Percentiles rank a stretch among this genome's conserved stretches.
phyloP scores from a whole-genome alignment of 2,888 invertebrate genomes.

The Malthinus flaveolus region DNA sequence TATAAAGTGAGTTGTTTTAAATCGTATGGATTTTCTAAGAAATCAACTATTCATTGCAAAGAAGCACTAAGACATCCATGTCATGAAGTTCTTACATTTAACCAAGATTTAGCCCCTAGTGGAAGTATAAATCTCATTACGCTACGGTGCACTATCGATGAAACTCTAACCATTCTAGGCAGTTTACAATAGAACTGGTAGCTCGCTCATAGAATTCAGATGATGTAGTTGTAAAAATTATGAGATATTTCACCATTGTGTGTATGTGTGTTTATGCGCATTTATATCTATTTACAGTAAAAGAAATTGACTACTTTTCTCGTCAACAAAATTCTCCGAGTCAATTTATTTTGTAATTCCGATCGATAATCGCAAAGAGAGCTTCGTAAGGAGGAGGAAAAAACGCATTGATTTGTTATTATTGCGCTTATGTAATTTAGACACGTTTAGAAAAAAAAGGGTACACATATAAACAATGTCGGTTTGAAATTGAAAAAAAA shows the following conservation, averaged over 20 bases:
- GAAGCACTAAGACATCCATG: slow-evolving; percentile 7
- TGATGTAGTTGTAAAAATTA: slow-evolving; percentile 39
- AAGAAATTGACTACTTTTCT: slow-evolving; percentile 19
- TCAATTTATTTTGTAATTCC: slow-evolving; percentile 44
- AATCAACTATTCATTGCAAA: background rate
- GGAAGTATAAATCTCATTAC: slow-evolving; percentile 35
- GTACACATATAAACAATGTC: no score
- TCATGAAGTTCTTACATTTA: slow-evolving; percentile 23
- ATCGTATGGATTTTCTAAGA: background rate
- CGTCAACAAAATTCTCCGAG: slow-evolving; percentile 36
- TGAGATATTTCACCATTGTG: slow-evolving; percentile 44
- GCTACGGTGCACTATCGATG: slow-evolving; percentile 39
- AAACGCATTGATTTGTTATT: background rate
- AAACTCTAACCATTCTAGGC: slow-evolving; percentile 31
- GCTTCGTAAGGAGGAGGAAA: slow-evolving; percentile 16
- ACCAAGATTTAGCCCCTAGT: slow-evolving; percentile 25
- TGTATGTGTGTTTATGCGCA: background rate
- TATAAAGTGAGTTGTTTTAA: slow-evolving; percentile 4
- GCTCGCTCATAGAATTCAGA: slow-evolving; percentile 29
- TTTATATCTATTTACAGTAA: background rate
- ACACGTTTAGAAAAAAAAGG: no score
- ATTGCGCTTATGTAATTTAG: no score
- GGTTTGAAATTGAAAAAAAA: no score
- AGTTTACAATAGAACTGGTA: slow-evolving; percentile 32
- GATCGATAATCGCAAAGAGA: slow-evolving; percentile 35